Evolutionary conservation across 2,797 vertebrate genomes (phyloP).

Genomic region (Poecilia velifera): DNA sequence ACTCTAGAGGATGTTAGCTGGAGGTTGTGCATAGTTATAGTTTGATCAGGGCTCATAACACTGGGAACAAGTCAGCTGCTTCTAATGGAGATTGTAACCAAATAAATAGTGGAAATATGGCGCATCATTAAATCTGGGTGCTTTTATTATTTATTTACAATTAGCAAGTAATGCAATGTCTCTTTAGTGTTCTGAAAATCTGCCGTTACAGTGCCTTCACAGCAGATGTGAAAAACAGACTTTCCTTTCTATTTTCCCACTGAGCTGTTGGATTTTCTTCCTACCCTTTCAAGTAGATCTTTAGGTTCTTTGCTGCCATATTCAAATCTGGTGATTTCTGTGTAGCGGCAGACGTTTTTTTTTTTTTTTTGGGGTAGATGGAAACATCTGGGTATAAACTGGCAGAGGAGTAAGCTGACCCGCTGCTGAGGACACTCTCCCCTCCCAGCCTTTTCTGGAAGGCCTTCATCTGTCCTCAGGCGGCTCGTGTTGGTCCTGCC

Average conservation of each 20-base stretch:
- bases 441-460: constrained; percentile 11
- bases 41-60: neutral
- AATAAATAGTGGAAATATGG: neutral
- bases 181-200: neutral
- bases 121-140: neutral
- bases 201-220: neutral
- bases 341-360: neutral
- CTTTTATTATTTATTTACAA: neutral
- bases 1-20: neutral
- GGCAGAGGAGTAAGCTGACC: neutral
- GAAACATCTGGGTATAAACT: neutral
- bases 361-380: neutral
- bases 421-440: neutral
- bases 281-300: neutral
- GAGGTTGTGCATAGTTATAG: neutral
- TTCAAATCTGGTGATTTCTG: neutral
- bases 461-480: constrained; percentile 43
- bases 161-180: neutral
- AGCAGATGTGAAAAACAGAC: neutral
- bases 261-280: neutral
- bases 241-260: no score
- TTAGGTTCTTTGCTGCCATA: neutral
- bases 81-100: neutral
- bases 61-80: neutral
- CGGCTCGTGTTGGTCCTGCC: constrained; percentile 8